Evolutionary conservation across 2,797 vertebrate species (phyloP).

Genomic region (Pangasius sanitwongsei): DNA sequence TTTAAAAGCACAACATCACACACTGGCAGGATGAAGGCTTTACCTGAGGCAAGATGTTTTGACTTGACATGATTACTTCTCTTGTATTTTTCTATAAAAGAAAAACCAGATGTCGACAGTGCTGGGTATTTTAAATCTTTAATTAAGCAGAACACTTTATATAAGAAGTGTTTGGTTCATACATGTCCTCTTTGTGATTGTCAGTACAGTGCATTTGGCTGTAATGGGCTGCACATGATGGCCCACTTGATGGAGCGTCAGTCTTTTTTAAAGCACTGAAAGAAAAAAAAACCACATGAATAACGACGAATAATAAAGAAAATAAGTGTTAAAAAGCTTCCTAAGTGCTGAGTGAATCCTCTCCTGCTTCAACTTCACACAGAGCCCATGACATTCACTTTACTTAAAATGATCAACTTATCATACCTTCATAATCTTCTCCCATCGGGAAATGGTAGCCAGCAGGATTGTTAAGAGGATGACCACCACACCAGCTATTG

Average conservation of each 20-base stretch:
- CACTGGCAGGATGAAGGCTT: not conserved
- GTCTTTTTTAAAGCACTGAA: conserved; percentile 73
- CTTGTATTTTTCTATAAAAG: not conserved
- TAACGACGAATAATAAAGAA: conserved; percentile 2
- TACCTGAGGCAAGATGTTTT: not conserved
- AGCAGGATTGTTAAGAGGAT: conserved; percentile 76
- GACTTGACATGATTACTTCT: not conserved
- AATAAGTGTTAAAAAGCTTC: not conserved
- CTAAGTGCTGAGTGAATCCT: not conserved
- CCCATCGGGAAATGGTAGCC: conserved; percentile 77
- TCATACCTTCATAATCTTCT: conserved; percentile 73
- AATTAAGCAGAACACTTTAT: not conserved
- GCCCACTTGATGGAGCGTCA: conserved; percentile 10
- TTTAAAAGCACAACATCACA: not conserved
- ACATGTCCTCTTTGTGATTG: conserved; percentile 5
- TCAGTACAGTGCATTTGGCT: not conserved
- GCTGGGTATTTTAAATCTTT: not conserved
- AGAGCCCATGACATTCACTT: not conserved
- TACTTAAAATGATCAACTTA: not conserved
- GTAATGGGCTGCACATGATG: not conserved
- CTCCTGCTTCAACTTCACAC: not conserved
- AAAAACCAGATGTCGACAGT: not conserved
- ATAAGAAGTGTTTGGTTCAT: not conserved
- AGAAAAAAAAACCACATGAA: conserved; percentile 1
- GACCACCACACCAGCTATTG: conserved; percentile 85